A percentile compares a stretch with the other conserved stretches of the same genome.
Conservation (phyloP, 2,113 vertebrate genomes). For the Asarcornis scutulata region DNA sequence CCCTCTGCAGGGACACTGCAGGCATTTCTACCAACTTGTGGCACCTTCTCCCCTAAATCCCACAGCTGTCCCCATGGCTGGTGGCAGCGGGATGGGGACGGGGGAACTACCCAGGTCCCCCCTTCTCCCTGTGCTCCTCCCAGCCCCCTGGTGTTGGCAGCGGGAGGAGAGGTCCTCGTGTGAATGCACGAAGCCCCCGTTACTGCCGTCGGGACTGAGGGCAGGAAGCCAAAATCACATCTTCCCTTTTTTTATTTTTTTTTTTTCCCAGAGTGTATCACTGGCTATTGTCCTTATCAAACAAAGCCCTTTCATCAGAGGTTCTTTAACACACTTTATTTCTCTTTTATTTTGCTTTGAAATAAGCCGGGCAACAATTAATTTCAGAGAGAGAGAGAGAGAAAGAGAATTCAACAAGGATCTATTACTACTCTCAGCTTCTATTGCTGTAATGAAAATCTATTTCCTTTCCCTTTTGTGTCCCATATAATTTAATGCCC, state of each 20-base stretch:
- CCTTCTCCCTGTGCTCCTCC: background rate
- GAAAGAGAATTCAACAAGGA: conserved; percentile 99
- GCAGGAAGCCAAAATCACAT: conserved; percentile 78
- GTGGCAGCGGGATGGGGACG: background rate
- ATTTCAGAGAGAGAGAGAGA: conserved; percentile 95
- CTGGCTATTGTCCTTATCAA: conserved; percentile 90
- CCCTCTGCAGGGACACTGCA: background rate
- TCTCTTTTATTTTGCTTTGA: conserved; percentile 99
- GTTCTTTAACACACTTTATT: conserved; percentile 96
- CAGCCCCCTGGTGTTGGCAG: background rate
- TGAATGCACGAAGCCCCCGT: background rate
- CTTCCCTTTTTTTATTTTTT: conserved; percentile 44
- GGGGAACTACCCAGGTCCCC: background rate
- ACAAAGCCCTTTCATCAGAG: conserved; percentile 98
- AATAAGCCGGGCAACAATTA: conserved; percentile 99
- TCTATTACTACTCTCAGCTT: conserved; percentile 99
- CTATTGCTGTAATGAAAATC: conserved; percentile 99
- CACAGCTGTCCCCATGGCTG: fast-evolving
- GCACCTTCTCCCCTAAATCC: background rate
- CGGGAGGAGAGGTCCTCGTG: background rate
- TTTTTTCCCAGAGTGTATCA: conserved; percentile 81
- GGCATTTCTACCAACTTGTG: background rate
- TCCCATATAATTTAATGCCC: conserved; percentile 99
- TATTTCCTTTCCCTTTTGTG: conserved; percentile 99
- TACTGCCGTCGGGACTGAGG: conserved; percentile 52